Percentiles rank a stretch among this genome's conserved stretches.
Evolutionary conservation across 92 coral and sea anemone genomes (phyloP).

Genomic region (Metridium senile): DNA sequence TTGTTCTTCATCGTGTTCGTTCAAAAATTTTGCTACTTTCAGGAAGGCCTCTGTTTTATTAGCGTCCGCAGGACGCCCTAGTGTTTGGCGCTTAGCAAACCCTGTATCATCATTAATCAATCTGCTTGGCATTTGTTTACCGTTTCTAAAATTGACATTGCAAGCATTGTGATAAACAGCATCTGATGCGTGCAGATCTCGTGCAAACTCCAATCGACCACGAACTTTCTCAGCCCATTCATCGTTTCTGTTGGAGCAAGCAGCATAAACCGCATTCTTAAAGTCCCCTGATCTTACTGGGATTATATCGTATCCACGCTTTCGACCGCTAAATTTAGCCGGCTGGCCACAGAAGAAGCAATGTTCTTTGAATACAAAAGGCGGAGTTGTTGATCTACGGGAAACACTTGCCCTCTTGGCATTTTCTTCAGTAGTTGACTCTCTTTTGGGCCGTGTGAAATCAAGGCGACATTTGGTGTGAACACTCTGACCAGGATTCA

Average conservation of each 20-base stretch:
- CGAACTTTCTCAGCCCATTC: too few species aligned
- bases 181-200: too few species aligned
- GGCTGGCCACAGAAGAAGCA: background rate
- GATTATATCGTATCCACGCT: constrained; percentile 8
- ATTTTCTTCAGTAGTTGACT: background rate
- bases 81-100: too few species aligned
- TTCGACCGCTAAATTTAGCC: constrained; percentile 3
- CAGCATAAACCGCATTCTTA: background rate
- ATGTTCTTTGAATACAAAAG: background rate
- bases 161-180: too few species aligned
- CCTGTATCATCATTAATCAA: too few species aligned
- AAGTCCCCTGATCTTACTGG: constrained; percentile 10
- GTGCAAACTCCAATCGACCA: too few species aligned
- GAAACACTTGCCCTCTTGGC: background rate
- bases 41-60: constrained; percentile 43
- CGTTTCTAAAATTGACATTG: too few species aligned
- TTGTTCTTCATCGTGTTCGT: constrained; percentile 51
- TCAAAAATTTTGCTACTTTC: constrained; percentile 32
- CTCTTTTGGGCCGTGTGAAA: background rate
- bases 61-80: too few species aligned
- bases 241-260: too few species aligned
- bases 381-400: constrained; percentile 6
- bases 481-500: constrained; percentile 2
- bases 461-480: constrained; percentile 28
- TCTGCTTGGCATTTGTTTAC: too few species aligned